A percentile compares a stretch with the other conserved stretches of the same genome.
These are phyloP conservation scores for Cordilura impudica DNA, from an alignment of 2,888 invertebrate species.

Conservation along the genomic window DNA sequence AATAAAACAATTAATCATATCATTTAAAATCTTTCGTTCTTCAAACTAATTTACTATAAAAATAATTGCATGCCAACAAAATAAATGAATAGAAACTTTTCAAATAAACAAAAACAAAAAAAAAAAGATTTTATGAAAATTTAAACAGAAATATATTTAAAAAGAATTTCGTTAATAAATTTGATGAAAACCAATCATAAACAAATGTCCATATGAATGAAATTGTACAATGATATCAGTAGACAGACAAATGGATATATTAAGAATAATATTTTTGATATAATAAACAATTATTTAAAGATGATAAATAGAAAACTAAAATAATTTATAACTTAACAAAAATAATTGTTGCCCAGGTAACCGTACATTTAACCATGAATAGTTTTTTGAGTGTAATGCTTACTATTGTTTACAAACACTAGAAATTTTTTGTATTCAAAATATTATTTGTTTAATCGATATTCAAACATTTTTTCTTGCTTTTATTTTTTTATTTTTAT, in stretches of 20 bases:
- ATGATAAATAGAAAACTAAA: not conserved
- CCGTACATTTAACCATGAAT: not conserved
- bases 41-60: slow-evolving; percentile 2
- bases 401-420: not conserved
- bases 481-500: too few relatives aligned
- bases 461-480: not conserved
- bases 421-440: not conserved
- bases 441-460: not conserved
- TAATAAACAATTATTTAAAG: not conserved
- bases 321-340: not conserved
- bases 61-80: not conserved
- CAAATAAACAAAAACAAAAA: not conserved
- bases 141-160: not conserved
- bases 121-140: not conserved
- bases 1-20: slow-evolving; percentile 48
- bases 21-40: slow-evolving; percentile 10
- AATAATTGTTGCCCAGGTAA: not conserved
- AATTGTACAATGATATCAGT: not conserved
- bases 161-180: slow-evolving; percentile 5
- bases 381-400: not conserved
- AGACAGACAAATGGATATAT: not conserved
- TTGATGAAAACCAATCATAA: slow-evolving; percentile 2
- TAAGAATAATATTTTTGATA: not conserved
- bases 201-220: not conserved
- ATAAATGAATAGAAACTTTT: not conserved